Evolutionary conservation across 2,797 vertebrate species (phyloP).

Genomic region (Botia kubotai): DNA sequence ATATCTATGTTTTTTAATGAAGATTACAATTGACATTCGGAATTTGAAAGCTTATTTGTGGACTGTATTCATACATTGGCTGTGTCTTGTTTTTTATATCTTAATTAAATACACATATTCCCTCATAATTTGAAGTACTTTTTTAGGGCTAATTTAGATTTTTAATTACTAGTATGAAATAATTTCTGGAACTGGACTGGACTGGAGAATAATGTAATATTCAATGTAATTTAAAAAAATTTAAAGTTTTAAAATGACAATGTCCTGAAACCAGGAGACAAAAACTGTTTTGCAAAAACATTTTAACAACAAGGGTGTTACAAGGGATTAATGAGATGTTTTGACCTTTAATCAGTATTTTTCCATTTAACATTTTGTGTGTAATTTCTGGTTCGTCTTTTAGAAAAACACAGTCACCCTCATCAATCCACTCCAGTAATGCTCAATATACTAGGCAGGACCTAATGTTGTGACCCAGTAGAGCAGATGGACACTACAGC

Average conservation of each 20-base stretch:
- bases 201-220: not conserved
- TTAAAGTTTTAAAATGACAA: constrained; percentile 10
- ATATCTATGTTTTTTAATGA: not conserved
- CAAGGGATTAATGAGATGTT: not conserved
- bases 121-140: not conserved
- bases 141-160: not conserved
- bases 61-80: not conserved
- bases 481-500: constrained; percentile 31
- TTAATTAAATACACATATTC: not conserved
- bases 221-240: not conserved
- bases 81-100: not conserved
- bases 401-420: not conserved
- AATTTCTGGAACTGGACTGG: not conserved
- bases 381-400: not conserved
- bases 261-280: not conserved
- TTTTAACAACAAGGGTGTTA: not conserved
- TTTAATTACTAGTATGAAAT: constrained; percentile 4
- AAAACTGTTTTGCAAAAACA: not conserved
- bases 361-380: not conserved
- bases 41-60: constrained; percentile 1
- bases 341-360: not conserved
- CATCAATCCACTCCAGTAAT: constrained; percentile 20
- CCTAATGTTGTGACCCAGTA: constrained; percentile 1
- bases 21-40: not conserved
- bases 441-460: constrained; percentile 5